Percentiles rank a stretch among this genome's conserved stretches.
Evolutionary conservation across 1,140 invertebrate species (phyloP).

Genomic region (Sitodiplosis mosellana): DNA sequence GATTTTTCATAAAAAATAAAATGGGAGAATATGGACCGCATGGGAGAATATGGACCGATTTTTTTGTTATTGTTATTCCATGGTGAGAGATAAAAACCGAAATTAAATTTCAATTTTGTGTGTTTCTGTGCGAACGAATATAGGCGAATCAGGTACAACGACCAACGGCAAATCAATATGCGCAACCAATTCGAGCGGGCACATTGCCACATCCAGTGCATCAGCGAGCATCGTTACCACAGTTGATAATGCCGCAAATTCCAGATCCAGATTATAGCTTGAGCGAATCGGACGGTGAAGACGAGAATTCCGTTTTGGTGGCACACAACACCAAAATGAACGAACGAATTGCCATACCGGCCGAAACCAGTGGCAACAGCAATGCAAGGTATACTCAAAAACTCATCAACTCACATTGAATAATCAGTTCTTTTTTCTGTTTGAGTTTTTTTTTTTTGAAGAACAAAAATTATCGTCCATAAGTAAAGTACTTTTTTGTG

Average conservation of each 20-base stretch:
- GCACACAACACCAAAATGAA: constrained; percentile 22
- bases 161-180: constrained; percentile 34
- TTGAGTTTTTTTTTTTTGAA: background rate
- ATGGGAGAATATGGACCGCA: too few relatives aligned
- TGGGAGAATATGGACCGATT: too few relatives aligned
- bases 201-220: background rate
- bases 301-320: constrained; percentile 27
- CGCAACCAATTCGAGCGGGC: constrained; percentile 29
- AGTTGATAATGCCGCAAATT: constrained; percentile 44
- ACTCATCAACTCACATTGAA: background rate
- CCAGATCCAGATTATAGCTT: constrained; percentile 80
- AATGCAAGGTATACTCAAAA: constrained; percentile 36
- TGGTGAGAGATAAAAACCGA: too few relatives aligned
- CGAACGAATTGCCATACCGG: constrained; percentile 24
- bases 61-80: too few relatives aligned
- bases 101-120: too few relatives aligned
- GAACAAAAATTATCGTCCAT: background rate
- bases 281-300: constrained; percentile 52
- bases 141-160: background rate
- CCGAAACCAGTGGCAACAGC: constrained; percentile 45
- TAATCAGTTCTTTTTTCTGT: background rate
- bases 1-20: too few relatives aligned
- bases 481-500: too few relatives aligned
- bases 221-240: constrained; percentile 21
- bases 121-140: background rate